Conservation (phyloP, 2,797 vertebrate species). For the Tympanoctomys barrerae region DNA sequence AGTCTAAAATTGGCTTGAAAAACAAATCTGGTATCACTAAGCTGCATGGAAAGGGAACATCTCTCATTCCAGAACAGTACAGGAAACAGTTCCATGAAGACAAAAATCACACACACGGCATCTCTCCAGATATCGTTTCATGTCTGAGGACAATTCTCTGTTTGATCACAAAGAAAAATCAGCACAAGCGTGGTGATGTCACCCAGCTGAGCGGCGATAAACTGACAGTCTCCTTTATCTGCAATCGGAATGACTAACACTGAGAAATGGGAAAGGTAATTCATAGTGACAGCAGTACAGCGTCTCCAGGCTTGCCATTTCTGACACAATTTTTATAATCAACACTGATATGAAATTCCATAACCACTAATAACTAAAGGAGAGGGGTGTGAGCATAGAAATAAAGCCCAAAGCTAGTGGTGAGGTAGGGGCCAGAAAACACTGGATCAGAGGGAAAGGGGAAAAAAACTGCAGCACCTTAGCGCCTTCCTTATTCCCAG, state of each 20-base stretch:
- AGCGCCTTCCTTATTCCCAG: fast-evolving
- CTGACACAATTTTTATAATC: not conserved
- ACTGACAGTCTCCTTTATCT: not conserved
- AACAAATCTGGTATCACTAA: not conserved
- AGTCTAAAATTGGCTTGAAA: not conserved
- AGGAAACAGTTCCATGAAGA: not conserved
- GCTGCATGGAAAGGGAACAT: not conserved
- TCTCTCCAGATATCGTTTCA: not conserved
- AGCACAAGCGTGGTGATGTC: not conserved
- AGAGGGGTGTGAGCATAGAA: not conserved
- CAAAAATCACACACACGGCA: not conserved
- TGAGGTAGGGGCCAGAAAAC: fast-evolving
- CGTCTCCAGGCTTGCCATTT: not conserved
- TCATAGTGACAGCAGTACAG: not conserved
- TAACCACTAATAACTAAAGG: not conserved
- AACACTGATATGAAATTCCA: not conserved
- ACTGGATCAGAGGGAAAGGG: not conserved
- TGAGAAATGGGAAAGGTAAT: not conserved
- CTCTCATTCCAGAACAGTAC: not conserved
- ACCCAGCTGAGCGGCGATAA: not conserved
- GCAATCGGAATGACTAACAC: not conserved
- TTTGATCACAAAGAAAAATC: not conserved
- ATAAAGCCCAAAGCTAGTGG: not conserved
- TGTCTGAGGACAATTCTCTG: not conserved
- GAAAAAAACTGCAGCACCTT: fast-evolving